Evolutionary conservation across 2,113 vertebrate genomes (phyloP).

Genomic region (Pan troglodytes): NHGRI_mPanTro3-v2.1_pri NC_072413.2:64894501-64895000

Average conservation of each 20-base stretch:
- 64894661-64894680: neutral
- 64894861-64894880: neutral
- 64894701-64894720: neutral
- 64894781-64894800: constrained; percentile 26
- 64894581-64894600: neutral
- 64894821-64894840: constrained; percentile 12
- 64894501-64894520: neutral
- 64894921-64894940: constrained; percentile 22
- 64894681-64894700: neutral
- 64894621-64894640: neutral
- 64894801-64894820: constrained; percentile 36
- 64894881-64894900: neutral
- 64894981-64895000: neutral
- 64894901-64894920: neutral
- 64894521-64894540: neutral
- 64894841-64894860: neutral
- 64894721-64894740: neutral
- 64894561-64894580: constrained; percentile 19
- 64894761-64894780: neutral
- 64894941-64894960: neutral
- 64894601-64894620: neutral
- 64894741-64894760: neutral
- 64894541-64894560: neutral
- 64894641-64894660: neutral
- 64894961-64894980: neutral